phyloP scores from a whole-genome alignment of 2,888 invertebrate species.

The Actias luna region DNA sequence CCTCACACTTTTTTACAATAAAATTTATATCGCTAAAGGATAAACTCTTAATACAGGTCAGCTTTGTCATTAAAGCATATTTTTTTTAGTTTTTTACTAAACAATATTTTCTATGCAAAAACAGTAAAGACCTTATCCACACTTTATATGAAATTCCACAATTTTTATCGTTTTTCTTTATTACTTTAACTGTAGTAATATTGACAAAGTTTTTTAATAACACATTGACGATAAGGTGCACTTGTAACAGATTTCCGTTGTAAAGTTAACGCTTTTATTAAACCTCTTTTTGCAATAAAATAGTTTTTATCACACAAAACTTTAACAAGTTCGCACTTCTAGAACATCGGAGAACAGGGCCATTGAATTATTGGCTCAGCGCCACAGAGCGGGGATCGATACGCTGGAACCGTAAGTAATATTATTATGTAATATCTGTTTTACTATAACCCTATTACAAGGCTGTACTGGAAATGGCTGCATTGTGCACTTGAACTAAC shows the following conservation, averaged over 20 bases:
- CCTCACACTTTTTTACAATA: too few relatives aligned
- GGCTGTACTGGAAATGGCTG: conserved; percentile 26
- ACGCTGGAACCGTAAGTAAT: conserved; percentile 53
- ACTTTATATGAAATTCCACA: too few relatives aligned
- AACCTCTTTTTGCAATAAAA: conserved; percentile 46
- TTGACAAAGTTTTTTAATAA: not conserved
- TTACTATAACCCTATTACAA: conserved; percentile 50
- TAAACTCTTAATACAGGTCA: too few relatives aligned
- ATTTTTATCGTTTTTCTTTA: too few relatives aligned
- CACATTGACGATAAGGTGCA: not conserved
- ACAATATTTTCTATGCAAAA: too few relatives aligned
- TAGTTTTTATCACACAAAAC: conserved; percentile 51
- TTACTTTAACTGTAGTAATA: not conserved
- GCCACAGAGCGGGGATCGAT: conserved; percentile 74
- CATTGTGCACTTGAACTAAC: conserved; percentile 26
- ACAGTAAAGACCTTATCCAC: too few relatives aligned
- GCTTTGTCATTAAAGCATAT: too few relatives aligned
- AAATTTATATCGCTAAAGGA: too few relatives aligned
- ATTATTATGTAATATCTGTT: conserved; percentile 67
- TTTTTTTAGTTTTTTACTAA: too few relatives aligned
- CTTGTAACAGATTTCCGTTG: not conserved
- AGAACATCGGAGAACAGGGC: conserved; percentile 49
- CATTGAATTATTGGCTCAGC: conserved; percentile 65
- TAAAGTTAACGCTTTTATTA: conserved; percentile 24
- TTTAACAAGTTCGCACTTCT: conserved; percentile 53